Evolutionary conservation across 2,888 invertebrate species (phyloP), one percentile per base, ranked within the genome.

Genomic region (Plagodis pulveraria): DNA sequence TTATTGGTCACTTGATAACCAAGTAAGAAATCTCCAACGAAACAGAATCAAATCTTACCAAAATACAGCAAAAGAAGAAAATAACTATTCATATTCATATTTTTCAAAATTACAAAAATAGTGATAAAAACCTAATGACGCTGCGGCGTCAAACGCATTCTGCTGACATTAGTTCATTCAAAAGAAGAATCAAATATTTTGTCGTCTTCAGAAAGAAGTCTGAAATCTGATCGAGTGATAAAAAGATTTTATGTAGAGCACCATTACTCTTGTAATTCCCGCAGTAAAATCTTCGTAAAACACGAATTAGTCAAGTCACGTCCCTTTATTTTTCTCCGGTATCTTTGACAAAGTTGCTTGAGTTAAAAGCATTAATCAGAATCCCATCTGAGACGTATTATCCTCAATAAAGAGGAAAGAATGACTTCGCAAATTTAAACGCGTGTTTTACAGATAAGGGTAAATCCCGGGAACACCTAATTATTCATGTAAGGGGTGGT

Each of bases 401-500:
- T 91, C 89, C 91, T 80, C 89, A 89, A 90, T 91, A 91, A 91
- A 87, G 89, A 83, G 83, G 72, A 86, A 91, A 88, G 87, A 91
- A 92, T 91, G 91, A 92, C 80, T 91, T 88, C 82, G 89, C 88
- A 83, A 89, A 88, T 91, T 88, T 83, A 89, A 89, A 86, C 86
- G 84, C 90, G 89, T 91, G 91, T 92, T 87, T 79, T 80, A 82
- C 77, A 84, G 92, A 91, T 91, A 91, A 89, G 84, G 74, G 77
- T 86, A 86, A 91, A 89, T 86, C 83, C 81, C 72, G 80, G 80
- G 86, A 89, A 89, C 89, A 90, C 85, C 89, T 91, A 91, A 91
- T 92, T 91, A 91, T 91, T 92, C 91, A 91, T 88, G 91, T 91
- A 86, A 82, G 88, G 91, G 91, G 86, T 86, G 90, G 86, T 85